phyloP scores from a whole-genome alignment of 2,113 vertebrate genomes.

The Corythornis cristatus region DNA sequence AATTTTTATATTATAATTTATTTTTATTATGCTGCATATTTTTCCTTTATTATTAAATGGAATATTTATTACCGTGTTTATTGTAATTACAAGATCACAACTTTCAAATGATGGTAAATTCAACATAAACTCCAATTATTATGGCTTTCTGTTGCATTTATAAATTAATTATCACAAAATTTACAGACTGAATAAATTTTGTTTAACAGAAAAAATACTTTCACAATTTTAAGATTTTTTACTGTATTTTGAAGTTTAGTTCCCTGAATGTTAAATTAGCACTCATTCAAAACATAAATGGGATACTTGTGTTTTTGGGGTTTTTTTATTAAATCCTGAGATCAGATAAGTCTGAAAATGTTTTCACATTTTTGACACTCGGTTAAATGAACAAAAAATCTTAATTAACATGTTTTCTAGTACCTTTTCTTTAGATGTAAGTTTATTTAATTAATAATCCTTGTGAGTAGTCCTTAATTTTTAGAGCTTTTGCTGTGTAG shows the following conservation, averaged over 20 bases:
- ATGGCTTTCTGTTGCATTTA: background rate
- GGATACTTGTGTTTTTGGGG: background rate
- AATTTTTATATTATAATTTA: constrained; percentile 42
- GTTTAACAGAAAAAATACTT: background rate
- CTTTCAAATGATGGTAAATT: background rate
- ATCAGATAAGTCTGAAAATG: background rate
- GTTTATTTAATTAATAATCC: background rate
- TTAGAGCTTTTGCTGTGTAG: background rate
- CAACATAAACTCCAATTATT: background rate
- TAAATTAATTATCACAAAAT: background rate
- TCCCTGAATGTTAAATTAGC: background rate
- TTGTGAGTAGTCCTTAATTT: background rate
- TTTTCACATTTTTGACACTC: background rate
- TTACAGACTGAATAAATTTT: background rate
- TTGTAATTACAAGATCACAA: background rate
- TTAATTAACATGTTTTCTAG: background rate
- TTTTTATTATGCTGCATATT: background rate
- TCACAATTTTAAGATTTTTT: background rate
- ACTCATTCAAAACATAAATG: background rate
- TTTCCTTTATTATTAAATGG: background rate
- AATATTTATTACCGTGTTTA: background rate
- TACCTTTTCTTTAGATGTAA: background rate
- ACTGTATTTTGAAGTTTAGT: background rate
- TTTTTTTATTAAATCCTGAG: background rate
- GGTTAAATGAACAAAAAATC: background rate